These are phyloP conservation scores for Amphiprion percula DNA, from an alignment of 2,113 vertebrate genomes.

Conservation along the genomic window DNA sequence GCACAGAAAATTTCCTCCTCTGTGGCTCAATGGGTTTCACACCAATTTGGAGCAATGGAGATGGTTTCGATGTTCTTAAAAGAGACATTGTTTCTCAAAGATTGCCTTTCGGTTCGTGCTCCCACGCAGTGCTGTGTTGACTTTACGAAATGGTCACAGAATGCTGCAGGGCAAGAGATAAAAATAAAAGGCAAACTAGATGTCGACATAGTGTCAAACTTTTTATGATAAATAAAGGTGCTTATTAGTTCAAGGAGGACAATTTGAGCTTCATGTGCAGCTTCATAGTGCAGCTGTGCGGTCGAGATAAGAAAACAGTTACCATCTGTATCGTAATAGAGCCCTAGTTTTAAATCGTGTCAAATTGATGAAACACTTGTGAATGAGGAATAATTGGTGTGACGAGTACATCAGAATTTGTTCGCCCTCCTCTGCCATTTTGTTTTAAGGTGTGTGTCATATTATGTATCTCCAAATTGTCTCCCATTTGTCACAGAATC, in stretches of 20 bases:
- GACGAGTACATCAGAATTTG: constrained; percentile 68
- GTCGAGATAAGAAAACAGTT: constrained; percentile 53
- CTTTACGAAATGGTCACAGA: constrained; percentile 46
- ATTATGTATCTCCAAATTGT: constrained; percentile 69
- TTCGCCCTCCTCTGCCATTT: constrained; percentile 52
- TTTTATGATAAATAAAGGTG: constrained; percentile 30
- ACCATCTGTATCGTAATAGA: constrained; percentile 50
- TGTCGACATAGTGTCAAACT: not conserved
- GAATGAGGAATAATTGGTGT: constrained; percentile 70
- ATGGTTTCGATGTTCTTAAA: constrained; percentile 50
- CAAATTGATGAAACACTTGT: constrained; percentile 70
- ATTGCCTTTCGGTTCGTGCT: constrained; percentile 30
- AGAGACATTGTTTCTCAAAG: constrained; percentile 32
- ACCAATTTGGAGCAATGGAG: constrained; percentile 46
- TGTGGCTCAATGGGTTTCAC: constrained; percentile 13
- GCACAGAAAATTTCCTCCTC: constrained; percentile 40
- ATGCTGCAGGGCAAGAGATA: constrained; percentile 40
- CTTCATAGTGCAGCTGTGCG: constrained; percentile 12
- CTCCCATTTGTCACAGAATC: constrained; percentile 72
- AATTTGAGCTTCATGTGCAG: not conserved
- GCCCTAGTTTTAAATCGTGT: constrained; percentile 56
- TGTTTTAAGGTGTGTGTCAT: constrained; percentile 65
- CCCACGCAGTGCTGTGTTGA: constrained; percentile 19
- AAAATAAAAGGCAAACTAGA: constrained; percentile 25
- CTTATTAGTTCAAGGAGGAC: constrained; percentile 32